A percentile compares a stretch with the other conserved stretches of the same genome.
Evolutionary conservation across 2,797 vertebrate species (phyloP).

Genomic region (Leuciscus waleckii): DNA sequence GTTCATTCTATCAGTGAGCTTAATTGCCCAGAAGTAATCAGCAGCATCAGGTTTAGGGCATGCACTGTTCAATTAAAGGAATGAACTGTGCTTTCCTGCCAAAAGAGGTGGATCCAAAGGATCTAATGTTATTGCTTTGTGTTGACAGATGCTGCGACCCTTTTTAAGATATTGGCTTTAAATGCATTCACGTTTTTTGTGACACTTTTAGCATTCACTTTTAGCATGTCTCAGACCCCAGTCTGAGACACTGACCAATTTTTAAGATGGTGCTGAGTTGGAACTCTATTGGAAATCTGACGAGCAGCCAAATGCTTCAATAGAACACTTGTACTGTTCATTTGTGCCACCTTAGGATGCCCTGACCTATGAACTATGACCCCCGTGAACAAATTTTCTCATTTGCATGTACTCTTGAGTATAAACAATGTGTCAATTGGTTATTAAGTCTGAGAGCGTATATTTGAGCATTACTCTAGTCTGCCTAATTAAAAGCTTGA

Average conservation of each 20-base stretch:
- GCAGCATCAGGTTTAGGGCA: constrained; percentile 28
- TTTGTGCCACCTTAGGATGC: constrained; percentile 28
- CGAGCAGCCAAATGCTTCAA: not conserved
- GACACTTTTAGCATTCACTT: constrained; percentile 45
- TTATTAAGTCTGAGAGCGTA: not conserved
- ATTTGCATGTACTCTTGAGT: not conserved
- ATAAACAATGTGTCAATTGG: not conserved
- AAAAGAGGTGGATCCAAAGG: constrained; percentile 21
- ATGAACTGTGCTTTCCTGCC: constrained; percentile 13
- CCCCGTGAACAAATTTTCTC: constrained; percentile 17
- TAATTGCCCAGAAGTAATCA: constrained; percentile 43
- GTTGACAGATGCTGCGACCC: constrained; percentile 3
- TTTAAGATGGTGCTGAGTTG: constrained; percentile 4
- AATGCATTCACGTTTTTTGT: constrained; percentile 41
- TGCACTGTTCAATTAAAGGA: constrained; percentile 30
- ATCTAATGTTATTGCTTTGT: constrained; percentile 34
- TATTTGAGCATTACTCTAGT: constrained; percentile 10
- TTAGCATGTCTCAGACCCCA: too few species aligned
- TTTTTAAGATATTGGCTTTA: constrained; percentile 58
- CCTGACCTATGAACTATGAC: constrained; percentile 53
- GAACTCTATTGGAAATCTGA: constrained; percentile 35
- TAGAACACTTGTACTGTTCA: constrained; percentile 7
- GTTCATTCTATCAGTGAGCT: constrained; percentile 32
- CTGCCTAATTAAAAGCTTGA: not conserved
- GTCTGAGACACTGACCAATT: constrained; percentile 35